Base-by-base conservation (phyloP, 2,888 invertebrate species). In the Exocentrus adspersus region DNA sequence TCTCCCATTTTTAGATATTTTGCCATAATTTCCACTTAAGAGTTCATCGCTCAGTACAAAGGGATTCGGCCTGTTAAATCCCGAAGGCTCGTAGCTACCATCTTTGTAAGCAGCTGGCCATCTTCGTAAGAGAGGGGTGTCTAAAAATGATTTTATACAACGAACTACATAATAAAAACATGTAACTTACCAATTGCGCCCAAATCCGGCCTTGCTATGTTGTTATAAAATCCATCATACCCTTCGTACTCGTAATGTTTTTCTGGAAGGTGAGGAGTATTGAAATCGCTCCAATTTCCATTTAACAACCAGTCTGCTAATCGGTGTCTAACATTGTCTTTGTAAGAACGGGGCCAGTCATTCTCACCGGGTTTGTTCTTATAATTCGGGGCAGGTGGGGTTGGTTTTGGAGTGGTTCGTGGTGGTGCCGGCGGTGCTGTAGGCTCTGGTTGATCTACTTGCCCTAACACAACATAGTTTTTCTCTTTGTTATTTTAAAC, bases 21-120 rank as follows among this genome's bases (percentile, higher is more conserved):
- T 73, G 3, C 82, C 82, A 52, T 78, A 77, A 1, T 77, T 71
- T 5, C 86, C 85, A 16, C 72, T 74, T 74, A 88, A 82, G 10
- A 88, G 75, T 1, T 75, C 64, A 5, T 84, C 81, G 72, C 87
- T 87, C 41, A 87, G 78, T 1, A 72, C 69, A 42, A 88, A 77
- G 3, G 88, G 86, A 75, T 87, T 85, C 12, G 87, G 86, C 53
- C 86, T 77, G 12, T 82, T 75, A n/a, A 71, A 72, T 19, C 84
- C 85, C 1, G 84, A 79, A 2, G 87, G 86, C 66, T 81, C 72
- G 70, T 87, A 87, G 2, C 85, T 85, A 16, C 87, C 87, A 77
- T 88, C 88, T 61, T 80, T 77, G 72, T 88, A 89, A 17, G 83
- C 84, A 3, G 87, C 85, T 1, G 86, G 85, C 64, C 85, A 81